Evolutionary conservation across 2,113 vertebrate species (phyloP), one percentile per base, ranked within the genome.

Genomic region (Malurus cyaneus): DNA sequence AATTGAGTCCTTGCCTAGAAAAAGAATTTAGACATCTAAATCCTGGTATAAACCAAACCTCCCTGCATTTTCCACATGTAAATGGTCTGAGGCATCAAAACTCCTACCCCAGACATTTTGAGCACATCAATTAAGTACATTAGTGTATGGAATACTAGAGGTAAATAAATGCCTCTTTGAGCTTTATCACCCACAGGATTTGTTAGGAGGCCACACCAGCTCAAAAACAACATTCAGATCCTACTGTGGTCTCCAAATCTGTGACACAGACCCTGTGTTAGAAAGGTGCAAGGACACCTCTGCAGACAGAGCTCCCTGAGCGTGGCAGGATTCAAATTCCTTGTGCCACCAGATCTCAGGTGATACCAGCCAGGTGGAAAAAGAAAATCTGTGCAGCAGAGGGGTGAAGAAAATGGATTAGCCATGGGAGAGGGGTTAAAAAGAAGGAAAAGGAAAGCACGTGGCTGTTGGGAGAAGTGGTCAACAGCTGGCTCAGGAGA

Each of bases 381-480:
- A 84, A 7, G 4, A 80, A 74, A 91, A 66, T 21, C 60, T 65
- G 34, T 70, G 52, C 36, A 93, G 29, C 52, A 90, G 70, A 26
- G 1, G 26, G 31, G n/a, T 2, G 11, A 80, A 59, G 17, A 13
- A 60, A 72, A 24, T 1, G 15, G 53, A 24, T 0, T 64, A 46
- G 25, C 19, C 49, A 15, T 3, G 31, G 53, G 16, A 82, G 70
- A 69, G 12, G 20, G n/a, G 19, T 36, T 6, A n/a, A 26, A 64
- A 62, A 60, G 26, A 12, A 49, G 42, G 2, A 47, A 26, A 74
- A 89, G 47, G 8, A 50, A 74, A 74, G 24, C 24, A 21, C 0
- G 0, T 20, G 24, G 31, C 9, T 82, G 4, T 13, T 4, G 42
- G 8, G 19, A 39, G 41, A 32, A 65, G 23, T 8, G 29, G 8